Evolutionary conservation across 2,797 vertebrate species (phyloP), one percentile per base, ranked within the genome.

Genomic region (Ctenopoma kingsleyae): DNA sequence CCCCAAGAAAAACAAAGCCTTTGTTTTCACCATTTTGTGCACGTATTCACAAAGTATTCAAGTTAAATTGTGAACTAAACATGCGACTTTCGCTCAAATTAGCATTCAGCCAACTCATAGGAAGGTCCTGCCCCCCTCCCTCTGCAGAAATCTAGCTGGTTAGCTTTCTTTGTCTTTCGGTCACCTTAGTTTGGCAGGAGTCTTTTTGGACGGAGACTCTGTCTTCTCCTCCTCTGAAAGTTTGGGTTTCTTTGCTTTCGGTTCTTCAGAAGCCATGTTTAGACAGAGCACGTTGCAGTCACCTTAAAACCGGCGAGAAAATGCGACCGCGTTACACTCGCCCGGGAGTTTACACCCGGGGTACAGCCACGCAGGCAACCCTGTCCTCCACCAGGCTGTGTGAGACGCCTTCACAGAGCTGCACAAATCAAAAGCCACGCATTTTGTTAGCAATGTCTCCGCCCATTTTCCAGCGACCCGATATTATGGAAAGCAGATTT

Each of bases 171-270:
- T 25, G 8, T n/a, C 15, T 62, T 56, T 62, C 8, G 27, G 65
- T 92, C 86, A 94, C 93, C 92, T 92, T 53, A 93, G 67, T 59
- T 78, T 48, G 6, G 13, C 60, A 7, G 74, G 53, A 46, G 71
- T 51, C 59, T 83, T 65, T 89, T 92, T 82, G 66, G 78, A 57
- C 46, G 89, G 62, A 66, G 70, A 59, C 56, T 85, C 74, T 13
- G 54, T 63, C 60, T 76, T 68, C 58, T 86, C 58, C 61, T 85
- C 76, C 52, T 76, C 65, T 2, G 86, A 83, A 6, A 93, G 83
- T 86, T 88, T 94, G 2, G 43, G 70, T 87, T 90, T 95, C 85
- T 94, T 95, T 16, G 93, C 90, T 87, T 80, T 89, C 0, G 93
- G 93, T 84, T 93, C 93, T 0, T 74, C 92, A 0, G 91, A 90